phyloP scores from a whole-genome alignment of 2,888 invertebrate genomes.

The Coleophora deauratella region DNA sequence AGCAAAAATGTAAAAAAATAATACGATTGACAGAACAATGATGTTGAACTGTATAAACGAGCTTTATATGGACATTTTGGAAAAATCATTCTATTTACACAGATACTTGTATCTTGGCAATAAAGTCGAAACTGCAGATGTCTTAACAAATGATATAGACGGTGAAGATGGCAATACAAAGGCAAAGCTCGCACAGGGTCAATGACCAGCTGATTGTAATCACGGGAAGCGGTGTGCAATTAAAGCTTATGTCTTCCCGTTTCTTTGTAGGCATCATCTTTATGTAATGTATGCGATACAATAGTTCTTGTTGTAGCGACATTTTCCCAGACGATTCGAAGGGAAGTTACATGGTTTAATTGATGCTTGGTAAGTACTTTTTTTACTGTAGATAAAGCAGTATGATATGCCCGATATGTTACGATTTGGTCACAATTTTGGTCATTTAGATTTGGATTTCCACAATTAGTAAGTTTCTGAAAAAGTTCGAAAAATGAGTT shows the following conservation, averaged over 20 bases:
- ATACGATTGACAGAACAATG: slow-evolving; percentile 32
- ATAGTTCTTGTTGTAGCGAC: neutral
- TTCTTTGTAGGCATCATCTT: slow-evolving; percentile 3
- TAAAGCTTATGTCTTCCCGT: slow-evolving; percentile 46
- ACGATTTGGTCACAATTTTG: no score
- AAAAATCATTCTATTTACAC: slow-evolving; percentile 14
- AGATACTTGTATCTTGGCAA: neutral
- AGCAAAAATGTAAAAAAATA: slow-evolving; percentile 22
- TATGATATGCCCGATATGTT: no score
- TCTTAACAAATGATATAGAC: slow-evolving; percentile 19
- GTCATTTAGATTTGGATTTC: no score
- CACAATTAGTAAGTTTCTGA: no score
- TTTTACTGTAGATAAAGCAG: no score
- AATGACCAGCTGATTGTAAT: slow-evolving; percentile 51
- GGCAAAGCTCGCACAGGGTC: slow-evolving; percentile 54
- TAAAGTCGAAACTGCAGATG: slow-evolving; percentile 27
- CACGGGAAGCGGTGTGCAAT: slow-evolving; percentile 46
- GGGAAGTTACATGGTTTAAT: no score
- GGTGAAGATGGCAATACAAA: slow-evolving; percentile 27
- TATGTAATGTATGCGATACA: slow-evolving; percentile 3
- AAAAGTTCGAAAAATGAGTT: no score
- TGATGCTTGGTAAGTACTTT: no score
- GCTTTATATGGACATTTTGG: slow-evolving; percentile 6
- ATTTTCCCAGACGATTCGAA: neutral
- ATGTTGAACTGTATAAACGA: slow-evolving; percentile 11